Conservation (phyloP, 2,888 invertebrate genomes). For the Ectemnius cavifrons region DNA sequence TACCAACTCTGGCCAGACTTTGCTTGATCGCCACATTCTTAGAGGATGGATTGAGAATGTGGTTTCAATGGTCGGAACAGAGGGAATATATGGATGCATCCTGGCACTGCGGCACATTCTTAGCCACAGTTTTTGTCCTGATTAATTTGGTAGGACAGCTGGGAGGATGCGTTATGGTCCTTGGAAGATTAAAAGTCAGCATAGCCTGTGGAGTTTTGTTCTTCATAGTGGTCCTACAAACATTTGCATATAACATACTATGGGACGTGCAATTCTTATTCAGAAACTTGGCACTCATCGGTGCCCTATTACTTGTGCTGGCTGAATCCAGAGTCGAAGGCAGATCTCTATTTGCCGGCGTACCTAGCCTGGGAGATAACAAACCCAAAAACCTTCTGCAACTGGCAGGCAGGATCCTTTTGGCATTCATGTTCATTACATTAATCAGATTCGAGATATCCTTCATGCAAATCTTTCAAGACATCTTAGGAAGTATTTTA, state of each 20-base stretch:
- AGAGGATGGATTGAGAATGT: slow-evolving; percentile 99
- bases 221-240: slow-evolving; percentile 97
- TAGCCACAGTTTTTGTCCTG: slow-evolving; percentile 96
- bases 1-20: slow-evolving; percentile 96
- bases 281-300: slow-evolving; percentile 97
- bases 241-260: slow-evolving; percentile 96
- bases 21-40: slow-evolving; percentile 99
- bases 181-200: slow-evolving; percentile 93
- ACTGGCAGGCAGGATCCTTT: slow-evolving; percentile 94
- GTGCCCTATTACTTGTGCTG: slow-evolving; percentile 95
- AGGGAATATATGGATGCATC: slow-evolving; percentile 98
- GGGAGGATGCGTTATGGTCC: slow-evolving; percentile 97
- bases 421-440: slow-evolving; percentile 99
- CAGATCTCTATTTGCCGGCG: slow-evolving; percentile 97
- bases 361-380: slow-evolving; percentile 94
- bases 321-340: slow-evolving; percentile 98
- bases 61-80: slow-evolving; percentile 99
- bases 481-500: slow-evolving; percentile 94
- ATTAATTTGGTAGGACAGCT: slow-evolving; percentile 97
- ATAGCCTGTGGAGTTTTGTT: slow-evolving; percentile 95
- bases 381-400: slow-evolving; percentile 98
- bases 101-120: slow-evolving; percentile 96
- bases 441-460: slow-evolving; percentile 95
- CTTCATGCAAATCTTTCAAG: slow-evolving; percentile 94
- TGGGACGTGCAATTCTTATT: slow-evolving; percentile 99